These are phyloP conservation scores for Megaustenia siamemsis DNA, from an alignment of 2,888 invertebrate species.

Conservation along the genomic window DNA sequence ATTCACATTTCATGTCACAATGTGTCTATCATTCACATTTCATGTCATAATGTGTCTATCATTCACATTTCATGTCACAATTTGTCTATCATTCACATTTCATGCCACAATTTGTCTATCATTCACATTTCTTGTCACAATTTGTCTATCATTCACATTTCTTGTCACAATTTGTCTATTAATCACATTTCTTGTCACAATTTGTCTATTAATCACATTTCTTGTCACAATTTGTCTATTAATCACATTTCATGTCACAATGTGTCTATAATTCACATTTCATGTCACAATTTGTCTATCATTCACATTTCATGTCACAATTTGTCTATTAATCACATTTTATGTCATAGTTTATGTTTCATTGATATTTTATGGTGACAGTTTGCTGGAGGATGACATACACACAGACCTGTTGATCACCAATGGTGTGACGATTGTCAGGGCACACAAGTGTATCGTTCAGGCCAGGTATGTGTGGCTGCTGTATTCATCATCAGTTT, in stretches of 20 bases:
- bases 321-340: background rate
- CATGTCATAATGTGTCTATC: too few species aligned
- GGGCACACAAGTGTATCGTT: constrained; percentile 64
- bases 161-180: background rate
- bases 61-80: too few species aligned
- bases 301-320: background rate
- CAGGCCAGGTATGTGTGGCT: constrained; percentile 61
- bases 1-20: too few species aligned
- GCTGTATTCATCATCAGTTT: too few species aligned
- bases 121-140: background rate
- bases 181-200: background rate
- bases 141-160: background rate
- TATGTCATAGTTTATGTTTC: background rate
- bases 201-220: background rate
- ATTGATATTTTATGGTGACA: constrained; percentile 42
- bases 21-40: too few species aligned
- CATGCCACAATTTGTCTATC: background rate
- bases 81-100: too few species aligned
- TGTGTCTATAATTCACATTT: too few species aligned
- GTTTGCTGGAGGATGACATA: constrained; percentile 62
- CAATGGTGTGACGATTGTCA: constrained; percentile 52
- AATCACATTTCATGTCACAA: background rate
- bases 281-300: too few species aligned
- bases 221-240: background rate
- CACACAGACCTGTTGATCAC: constrained; percentile 63